Percentiles rank a stretch among this genome's conserved stretches.
These are phyloP conservation scores for Pogonomyrmex barbatus DNA, from an alignment of 1,140 invertebrate genomes.

Conservation along the genomic window DNA sequence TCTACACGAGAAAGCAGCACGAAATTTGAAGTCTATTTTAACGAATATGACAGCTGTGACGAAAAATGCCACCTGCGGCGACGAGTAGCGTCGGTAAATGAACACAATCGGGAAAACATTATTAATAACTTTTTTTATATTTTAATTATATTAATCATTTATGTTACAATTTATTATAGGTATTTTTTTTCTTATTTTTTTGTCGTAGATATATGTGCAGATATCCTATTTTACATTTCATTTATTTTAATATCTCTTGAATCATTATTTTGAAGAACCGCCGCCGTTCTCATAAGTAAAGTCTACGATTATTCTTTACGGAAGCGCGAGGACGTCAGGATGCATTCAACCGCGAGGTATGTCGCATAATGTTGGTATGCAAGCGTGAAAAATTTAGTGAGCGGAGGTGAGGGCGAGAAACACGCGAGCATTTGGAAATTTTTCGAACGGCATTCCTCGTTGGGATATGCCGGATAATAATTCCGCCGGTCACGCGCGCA, in stretches of 20 bases:
- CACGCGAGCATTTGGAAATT: constrained; percentile 61
- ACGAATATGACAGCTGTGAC: neutral
- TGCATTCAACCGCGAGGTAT: constrained; percentile 56
- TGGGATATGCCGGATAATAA: constrained; percentile 45
- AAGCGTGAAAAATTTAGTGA: constrained; percentile 66
- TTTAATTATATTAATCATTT: too few relatives aligned
- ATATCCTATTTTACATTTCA: neutral
- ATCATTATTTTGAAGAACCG: neutral
- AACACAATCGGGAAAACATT: neutral
- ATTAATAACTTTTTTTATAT: neutral
- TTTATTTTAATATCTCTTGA: too few relatives aligned
- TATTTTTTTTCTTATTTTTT: neutral
- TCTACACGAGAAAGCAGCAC: neutral
- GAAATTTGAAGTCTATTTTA: neutral
- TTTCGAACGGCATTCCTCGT: constrained; percentile 48
- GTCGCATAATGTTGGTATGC: constrained; percentile 51
- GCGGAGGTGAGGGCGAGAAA: constrained; percentile 47
- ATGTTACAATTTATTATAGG: too few relatives aligned
- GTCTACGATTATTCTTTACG: constrained; percentile 19
- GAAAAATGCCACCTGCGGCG: neutral
- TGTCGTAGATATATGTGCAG: neutral
- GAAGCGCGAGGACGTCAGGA: constrained; percentile 20
- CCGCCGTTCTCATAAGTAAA: constrained; percentile 13
- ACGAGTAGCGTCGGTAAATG: neutral
- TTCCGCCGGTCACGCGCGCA: constrained; percentile 7